These are phyloP conservation scores for Xyrauchen texanus DNA, from an alignment of 2,113 vertebrate species.

Conservation along the genomic window DNA sequence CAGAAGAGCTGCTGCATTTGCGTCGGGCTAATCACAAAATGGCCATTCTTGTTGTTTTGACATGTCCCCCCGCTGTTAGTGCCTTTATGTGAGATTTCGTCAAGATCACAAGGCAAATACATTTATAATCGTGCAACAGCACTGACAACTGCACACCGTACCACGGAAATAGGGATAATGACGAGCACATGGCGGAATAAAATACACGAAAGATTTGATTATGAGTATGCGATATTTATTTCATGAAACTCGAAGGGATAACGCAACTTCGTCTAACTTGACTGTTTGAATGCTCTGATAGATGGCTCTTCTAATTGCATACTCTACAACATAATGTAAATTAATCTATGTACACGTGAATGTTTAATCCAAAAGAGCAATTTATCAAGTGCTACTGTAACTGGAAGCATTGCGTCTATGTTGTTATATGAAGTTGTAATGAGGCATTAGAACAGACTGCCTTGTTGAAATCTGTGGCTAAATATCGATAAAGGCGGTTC, in stretches of 20 bases:
- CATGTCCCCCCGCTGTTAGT: background rate
- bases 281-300: too few species aligned
- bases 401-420: background rate
- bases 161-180: constrained; percentile 1
- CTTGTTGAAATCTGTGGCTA: too few species aligned
- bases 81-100: background rate
- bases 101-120: background rate
- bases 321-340: too few species aligned
- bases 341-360: too few species aligned
- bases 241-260: background rate
- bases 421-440: constrained; percentile 15
- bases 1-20: constrained; percentile 19
- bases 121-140: background rate
- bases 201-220: background rate
- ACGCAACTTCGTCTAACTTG: too few species aligned
- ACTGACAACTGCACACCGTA: background rate
- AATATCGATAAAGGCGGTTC: too few species aligned
- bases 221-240: background rate
- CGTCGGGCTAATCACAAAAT: constrained; percentile 27
- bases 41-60: constrained; percentile 38
- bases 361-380: too few species aligned
- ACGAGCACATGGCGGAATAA: background rate
- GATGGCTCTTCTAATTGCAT: too few species aligned
- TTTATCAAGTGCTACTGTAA: constrained; percentile 2
- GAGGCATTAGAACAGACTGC: background rate